Evolutionary conservation across 1,140 invertebrate genomes (phyloP), one percentile per base, ranked within the genome.

Genomic region (Cotesia vestalis): DNA sequence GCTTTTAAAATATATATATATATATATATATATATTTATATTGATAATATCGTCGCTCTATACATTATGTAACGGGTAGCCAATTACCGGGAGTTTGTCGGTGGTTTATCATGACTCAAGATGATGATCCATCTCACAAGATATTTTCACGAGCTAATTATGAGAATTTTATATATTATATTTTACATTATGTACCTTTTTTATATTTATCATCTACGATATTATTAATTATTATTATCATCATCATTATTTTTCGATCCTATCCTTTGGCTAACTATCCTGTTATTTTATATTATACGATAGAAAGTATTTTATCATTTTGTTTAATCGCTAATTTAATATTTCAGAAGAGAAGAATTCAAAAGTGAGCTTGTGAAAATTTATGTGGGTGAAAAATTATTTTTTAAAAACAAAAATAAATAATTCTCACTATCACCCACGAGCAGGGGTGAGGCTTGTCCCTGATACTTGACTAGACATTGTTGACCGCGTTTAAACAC

Each of bases 41-140:
- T 71, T 71, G 69, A 71, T 71, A 71, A 71, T 71, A 71, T 71
- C 69, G 69, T 63, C 40, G 40, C 11, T 46, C 40, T 71, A 53
- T 70, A 57, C 40, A 51, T 71, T 71, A 71, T 71, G 69, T 71
- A 71, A 71, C 69, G 69, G 52, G 69, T 71, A 71, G 69, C 69
- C 69, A 71, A 71, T 71, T 71, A 71, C 69, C 11, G 69, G 27
- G 51, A 64, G 20, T 71, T 71, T 71, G 61, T 71, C 60, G 69
- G 51, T 71, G 60, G 69, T 71, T 71, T 71, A 71, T 71, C 69
- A 71, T 52, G 4, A 52, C 60, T n/a, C 4, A 5, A 38, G 12
- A 62, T 36, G 35, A 62, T 36, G 35, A 62, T 62, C 35, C 60
- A 17, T 62, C 34, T 36, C 11, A 27, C 3, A 1, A 5, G 34